phyloP scores from a whole-genome alignment of 53 echinoderm and acorn worm species.

The Antedon mediterranea region DNA sequence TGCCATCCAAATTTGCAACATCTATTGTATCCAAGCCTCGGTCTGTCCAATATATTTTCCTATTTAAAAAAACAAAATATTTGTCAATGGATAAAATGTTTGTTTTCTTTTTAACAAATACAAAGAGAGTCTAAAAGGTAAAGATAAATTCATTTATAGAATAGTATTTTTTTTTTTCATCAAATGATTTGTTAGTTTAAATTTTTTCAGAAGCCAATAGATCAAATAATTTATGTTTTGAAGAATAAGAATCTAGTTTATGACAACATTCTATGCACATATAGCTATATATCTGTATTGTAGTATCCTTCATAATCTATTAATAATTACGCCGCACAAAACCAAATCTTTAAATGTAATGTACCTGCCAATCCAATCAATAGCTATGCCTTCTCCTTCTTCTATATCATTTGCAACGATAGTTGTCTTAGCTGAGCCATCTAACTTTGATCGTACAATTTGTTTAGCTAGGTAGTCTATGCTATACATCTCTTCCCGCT shows the following conservation, averaged over 20 bases:
- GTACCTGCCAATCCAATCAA: constrained; percentile 91
- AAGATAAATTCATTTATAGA: too few relatives aligned
- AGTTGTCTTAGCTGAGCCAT: constrained; percentile 22
- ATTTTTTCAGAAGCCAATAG: too few relatives aligned
- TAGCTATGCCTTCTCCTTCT: constrained; percentile 66
- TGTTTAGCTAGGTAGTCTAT: constrained; percentile 35
- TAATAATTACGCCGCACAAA: too few relatives aligned
- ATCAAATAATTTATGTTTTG: too few relatives aligned
- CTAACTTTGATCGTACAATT: constrained; percentile 41
- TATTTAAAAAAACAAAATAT: constrained; percentile 8
- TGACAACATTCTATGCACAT: too few relatives aligned
- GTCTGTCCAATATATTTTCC: constrained; percentile 86
- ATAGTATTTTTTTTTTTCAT: too few relatives aligned
- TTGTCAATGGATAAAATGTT: neutral
- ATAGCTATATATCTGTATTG: too few relatives aligned
- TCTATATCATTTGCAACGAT: constrained; percentile 21
- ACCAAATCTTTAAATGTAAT: too few relatives aligned
- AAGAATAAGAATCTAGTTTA: too few relatives aligned
- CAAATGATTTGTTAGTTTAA: too few relatives aligned
- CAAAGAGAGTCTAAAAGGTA: too few relatives aligned
- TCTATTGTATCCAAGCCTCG: constrained; percentile 38
- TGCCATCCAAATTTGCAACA: constrained; percentile 69
- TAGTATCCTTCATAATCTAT: too few relatives aligned
- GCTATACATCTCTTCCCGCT: constrained; percentile 31
- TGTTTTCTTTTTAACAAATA: neutral